Evolutionary conservation across 2,113 vertebrate genomes (phyloP), one percentile per base, ranked within the genome.

Genomic region (Tachysurus vachellii): DNA sequence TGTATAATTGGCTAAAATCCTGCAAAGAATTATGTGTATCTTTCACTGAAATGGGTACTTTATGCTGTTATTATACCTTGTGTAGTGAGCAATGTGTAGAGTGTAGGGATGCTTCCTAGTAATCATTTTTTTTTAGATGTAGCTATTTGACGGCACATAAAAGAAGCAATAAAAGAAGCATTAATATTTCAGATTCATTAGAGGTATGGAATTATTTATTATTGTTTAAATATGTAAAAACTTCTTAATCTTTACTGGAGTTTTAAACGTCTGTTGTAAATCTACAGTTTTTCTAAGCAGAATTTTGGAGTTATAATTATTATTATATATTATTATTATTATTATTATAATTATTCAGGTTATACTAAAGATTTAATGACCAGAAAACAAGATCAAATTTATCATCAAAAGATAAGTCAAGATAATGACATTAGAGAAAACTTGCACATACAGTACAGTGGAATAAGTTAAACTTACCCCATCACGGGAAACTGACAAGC

Each of bases 401-500:
- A 10, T 73, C 19, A n/a, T 10, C 31, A 42, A 73, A 56, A 61
- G 5, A 82, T 47, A 13, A 57, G n/a, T 26, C 19, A 16, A 23
- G 53, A 23, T 36, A 9, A 50, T 31, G 4, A 8, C 14, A 47
- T 57, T 61, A 4, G 9, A 82, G 23, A 31, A 16, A 47, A 17
- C 16, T 6, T 54, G 17, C 36, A 80, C 19, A 13, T 23, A 80
- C 19, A 44, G 26, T 42, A 81, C 21, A 5, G 5, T 81, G 31
- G 59, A 26, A 85, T 56, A 7, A 42, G 12, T 21, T 26, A 59
- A 44, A 54, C 86, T 94, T 95, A 98, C 97, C 97, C 97, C 94
- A 66, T 95, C 90, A 9, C 93, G 93, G 93, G 94, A 95, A 92
- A 99, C 92, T 61, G 95, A 97, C 77, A 99, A 94, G 83, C 97